Evolutionary conservation across 2,888 invertebrate genomes (phyloP).

Genomic region (Latheticus oryzae): DNA sequence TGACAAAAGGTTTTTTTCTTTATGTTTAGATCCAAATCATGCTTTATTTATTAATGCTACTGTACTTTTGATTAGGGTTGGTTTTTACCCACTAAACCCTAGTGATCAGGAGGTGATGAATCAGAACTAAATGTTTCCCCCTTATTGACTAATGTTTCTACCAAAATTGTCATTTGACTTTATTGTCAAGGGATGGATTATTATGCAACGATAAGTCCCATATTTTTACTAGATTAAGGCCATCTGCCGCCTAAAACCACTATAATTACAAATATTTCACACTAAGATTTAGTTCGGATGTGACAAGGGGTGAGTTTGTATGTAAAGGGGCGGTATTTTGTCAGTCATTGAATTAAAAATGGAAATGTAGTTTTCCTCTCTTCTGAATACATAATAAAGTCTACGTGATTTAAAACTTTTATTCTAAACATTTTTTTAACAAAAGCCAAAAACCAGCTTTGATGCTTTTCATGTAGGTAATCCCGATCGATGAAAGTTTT

Average conservation of each 20-base stretch:
- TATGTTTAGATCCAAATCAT: constrained; percentile 40
- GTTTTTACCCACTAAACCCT: constrained; percentile 40
- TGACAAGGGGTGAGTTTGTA: neutral
- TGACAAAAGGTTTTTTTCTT: constrained; percentile 30
- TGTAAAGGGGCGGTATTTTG: constrained; percentile 13
- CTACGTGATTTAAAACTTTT: constrained; percentile 12
- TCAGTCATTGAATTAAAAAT: constrained; percentile 15
- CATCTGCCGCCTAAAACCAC: constrained; percentile 35
- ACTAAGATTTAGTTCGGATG: constrained; percentile 15
- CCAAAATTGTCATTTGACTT: constrained; percentile 44
- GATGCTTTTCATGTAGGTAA: too few relatives aligned
- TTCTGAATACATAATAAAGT: constrained; percentile 9
- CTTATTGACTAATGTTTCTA: constrained; percentile 47
- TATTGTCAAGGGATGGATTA: constrained; percentile 42
- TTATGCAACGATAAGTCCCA: constrained; percentile 41
- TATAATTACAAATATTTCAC: constrained; percentile 32
- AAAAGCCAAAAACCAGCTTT: too few relatives aligned
- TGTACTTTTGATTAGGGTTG: constrained; percentile 49
- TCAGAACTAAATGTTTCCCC: constrained; percentile 60
- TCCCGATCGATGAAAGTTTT: too few relatives aligned
- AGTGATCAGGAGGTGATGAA: constrained; percentile 55
- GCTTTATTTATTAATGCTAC: constrained; percentile 52
- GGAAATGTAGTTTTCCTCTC: constrained; percentile 9
- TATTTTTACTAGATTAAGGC: constrained; percentile 41
- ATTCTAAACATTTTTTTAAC: too few relatives aligned